These are phyloP conservation scores for Beaufortia kweichowensis DNA, from an alignment of 2,113 vertebrate species.

Conservation along the genomic window DNA sequence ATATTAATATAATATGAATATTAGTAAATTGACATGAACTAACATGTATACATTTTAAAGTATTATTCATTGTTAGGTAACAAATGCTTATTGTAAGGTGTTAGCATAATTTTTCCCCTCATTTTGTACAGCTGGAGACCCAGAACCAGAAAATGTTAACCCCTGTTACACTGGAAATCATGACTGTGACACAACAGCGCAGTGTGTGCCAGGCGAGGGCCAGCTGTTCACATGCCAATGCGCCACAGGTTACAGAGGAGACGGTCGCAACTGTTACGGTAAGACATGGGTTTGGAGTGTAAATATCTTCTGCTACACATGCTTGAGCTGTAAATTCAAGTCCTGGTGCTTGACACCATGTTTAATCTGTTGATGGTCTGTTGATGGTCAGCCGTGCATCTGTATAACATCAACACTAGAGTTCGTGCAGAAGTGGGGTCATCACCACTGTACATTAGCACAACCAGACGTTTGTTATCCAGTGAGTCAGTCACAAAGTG, in stretches of 20 bases:
- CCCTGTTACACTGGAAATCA: constrained; percentile 87
- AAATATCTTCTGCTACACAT: background rate
- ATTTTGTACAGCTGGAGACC: constrained; percentile 54
- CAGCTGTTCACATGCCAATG: constrained; percentile 83
- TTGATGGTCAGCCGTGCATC: constrained; percentile 31
- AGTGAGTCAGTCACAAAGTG: background rate
- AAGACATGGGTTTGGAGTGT: constrained; percentile 51
- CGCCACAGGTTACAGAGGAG: constrained; percentile 77
- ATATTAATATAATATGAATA: too few relatives aligned
- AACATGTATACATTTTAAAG: too few relatives aligned
- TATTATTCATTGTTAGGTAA: too few relatives aligned
- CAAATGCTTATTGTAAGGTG: too few relatives aligned
- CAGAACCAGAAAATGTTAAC: constrained; percentile 63
- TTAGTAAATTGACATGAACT: too few relatives aligned
- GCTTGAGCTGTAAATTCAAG: constrained; percentile 21
- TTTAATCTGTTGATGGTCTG: constrained; percentile 44
- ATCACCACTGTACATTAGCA: constrained; percentile 14
- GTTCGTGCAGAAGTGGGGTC: constrained; percentile 9
- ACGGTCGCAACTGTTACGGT: constrained; percentile 85
- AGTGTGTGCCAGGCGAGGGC: constrained; percentile 76
- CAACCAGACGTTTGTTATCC: background rate
- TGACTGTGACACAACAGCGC: constrained; percentile 79
- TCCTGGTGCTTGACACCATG: constrained; percentile 40
- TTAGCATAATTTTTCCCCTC: too few relatives aligned
- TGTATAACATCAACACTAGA: constrained; percentile 36